phyloP scores from a whole-genome alignment of 2,797 vertebrate species.

The Masticophis lateralis region DNA sequence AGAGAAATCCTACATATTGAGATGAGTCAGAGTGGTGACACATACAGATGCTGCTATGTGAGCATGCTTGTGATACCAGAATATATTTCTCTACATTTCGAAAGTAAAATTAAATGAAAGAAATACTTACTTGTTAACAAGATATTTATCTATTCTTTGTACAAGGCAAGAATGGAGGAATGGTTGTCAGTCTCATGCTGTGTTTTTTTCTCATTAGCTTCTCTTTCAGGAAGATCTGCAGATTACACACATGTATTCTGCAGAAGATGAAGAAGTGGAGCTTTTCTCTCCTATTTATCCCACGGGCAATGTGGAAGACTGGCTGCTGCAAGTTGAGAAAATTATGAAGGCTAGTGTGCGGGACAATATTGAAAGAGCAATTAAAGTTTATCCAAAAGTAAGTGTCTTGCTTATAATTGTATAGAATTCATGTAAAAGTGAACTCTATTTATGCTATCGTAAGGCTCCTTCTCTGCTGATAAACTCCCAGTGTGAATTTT shows the following conservation, averaged over 20 bases:
- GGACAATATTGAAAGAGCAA: slow-evolving; percentile 80
- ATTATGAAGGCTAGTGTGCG: slow-evolving; percentile 86
- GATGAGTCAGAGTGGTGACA: background rate
- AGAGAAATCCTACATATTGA: background rate
- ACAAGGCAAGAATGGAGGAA: background rate
- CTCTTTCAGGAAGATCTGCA: slow-evolving; percentile 85
- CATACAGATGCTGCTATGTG: background rate
- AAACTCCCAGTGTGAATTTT: background rate
- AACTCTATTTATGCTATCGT: background rate
- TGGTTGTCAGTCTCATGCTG: slow-evolving; percentile 27
- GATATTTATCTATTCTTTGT: background rate
- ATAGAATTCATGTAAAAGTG: background rate
- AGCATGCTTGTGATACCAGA: background rate
- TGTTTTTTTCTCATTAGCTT: slow-evolving; percentile 71
- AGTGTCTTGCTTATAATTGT: slow-evolving; percentile 8
- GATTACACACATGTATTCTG: slow-evolving; percentile 93
- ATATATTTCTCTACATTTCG: background rate
- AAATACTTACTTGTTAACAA: background rate
- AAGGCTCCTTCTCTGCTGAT: background rate
- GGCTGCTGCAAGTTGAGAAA: slow-evolving; percentile 84
- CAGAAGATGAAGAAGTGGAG: slow-evolving; percentile 86
- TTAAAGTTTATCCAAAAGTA: slow-evolving; percentile 80
- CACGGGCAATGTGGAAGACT: slow-evolving; percentile 85
- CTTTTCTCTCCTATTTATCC: slow-evolving; percentile 76
- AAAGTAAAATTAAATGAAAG: background rate